Base-by-base conservation (phyloP, 2,888 invertebrate genomes). In the Lydus trimaculatus region DNA sequence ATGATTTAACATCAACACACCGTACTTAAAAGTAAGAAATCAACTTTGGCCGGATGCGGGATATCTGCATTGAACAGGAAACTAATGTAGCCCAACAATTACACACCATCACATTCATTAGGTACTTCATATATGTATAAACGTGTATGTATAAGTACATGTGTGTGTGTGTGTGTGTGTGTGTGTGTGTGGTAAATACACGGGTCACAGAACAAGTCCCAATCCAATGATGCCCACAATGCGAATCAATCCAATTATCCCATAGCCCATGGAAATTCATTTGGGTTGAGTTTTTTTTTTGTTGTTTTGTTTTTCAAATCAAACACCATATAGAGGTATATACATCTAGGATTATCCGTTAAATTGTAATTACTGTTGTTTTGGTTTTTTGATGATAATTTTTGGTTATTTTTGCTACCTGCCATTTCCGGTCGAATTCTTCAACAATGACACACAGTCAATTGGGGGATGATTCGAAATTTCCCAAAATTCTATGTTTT, bases 21-120 rank as follows among this genome's bases (percentile, higher is more conserved):
- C 13, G 11, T 15, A 36, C 4, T 25, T 0, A 25, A 56, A 56
- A n/a, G 43, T 43, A 64, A 65, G 65, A 65, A 52, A 66, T 61
- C 66, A 43, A 60, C 70, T 70, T 60, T 48, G 64, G 76, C 82
- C 81, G 83, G 83, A 83, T 82, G 81, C 80, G 80, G 82, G 83
- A 83, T 81, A 81, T 82, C 80, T 83, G 81, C 80, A 77, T 82
- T 82, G 79, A 82, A 80, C 80, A 83, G 82, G 83, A 83, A 83
- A 79, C 79, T 76, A 73, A 73, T 75, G 73, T 75, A 72, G 78
- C 76, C 61, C 61, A 28, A 56, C 60, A 75, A 75, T 72, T 75
- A 73, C 72, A 73, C 72, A 70, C 70, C 70, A 72, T 66, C 63
- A 61, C 61, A 67, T 67, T 72, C 56, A 56, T 56, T 56, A n/a